Evolutionary conservation across 2,797 vertebrate species (phyloP).

Genomic region (Hypotaenidia okinawae): DNA sequence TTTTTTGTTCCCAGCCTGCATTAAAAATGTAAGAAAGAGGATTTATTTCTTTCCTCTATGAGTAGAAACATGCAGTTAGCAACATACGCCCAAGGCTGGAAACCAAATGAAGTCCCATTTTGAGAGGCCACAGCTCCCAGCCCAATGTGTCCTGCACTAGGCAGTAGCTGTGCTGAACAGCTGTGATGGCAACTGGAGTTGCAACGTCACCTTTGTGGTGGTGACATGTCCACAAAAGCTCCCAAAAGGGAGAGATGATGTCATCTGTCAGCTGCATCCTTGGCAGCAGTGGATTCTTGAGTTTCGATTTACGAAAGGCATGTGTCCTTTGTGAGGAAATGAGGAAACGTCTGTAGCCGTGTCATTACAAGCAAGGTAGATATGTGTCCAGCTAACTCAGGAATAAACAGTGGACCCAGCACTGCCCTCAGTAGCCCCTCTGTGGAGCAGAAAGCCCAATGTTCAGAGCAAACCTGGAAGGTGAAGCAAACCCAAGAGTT

Average conservation of each 20-base stretch:
- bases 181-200: rapidly evolving
- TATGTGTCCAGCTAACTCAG: not conserved
- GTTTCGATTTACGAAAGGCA: not conserved
- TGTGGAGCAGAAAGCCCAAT: not conserved
- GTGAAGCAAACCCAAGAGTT: not conserved
- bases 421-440: not conserved
- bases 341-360: not conserved
- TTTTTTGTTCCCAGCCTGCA: not conserved
- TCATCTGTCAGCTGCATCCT: not conserved
- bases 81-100: not conserved
- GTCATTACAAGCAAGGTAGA: rapidly evolving
- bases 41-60: too few species aligned
- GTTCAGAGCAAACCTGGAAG: not conserved
- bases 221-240: not conserved
- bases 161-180: not conserved
- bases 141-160: not conserved
- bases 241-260: not conserved
- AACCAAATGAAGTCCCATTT: rapidly evolving
- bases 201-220: not conserved
- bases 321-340: rapidly evolving
- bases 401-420: not conserved
- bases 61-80: not conserved
- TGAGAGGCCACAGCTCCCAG: not conserved
- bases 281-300: not conserved
- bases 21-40: not conserved